A percentile compares a stretch with the other conserved stretches of the same genome.
phyloP scores from a whole-genome alignment of 2,113 vertebrate genomes.

The Polypterus bichir region DNA sequence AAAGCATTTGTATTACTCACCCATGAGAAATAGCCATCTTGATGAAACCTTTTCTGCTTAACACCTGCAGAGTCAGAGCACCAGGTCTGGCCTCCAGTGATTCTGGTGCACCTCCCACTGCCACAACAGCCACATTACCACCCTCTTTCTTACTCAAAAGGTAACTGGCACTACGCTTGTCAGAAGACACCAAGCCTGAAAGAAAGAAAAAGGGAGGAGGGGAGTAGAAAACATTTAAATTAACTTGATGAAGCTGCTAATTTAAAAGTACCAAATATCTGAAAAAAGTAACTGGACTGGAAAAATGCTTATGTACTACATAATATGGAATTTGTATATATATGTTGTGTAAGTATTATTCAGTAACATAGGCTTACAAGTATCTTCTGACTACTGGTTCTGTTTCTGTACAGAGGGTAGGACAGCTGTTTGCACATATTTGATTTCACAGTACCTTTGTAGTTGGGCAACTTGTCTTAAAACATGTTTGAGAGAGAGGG shows the following conservation, averaged over 20 bases:
- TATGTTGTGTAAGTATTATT: no score
- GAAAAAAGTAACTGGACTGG: no score
- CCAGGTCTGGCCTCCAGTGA: conserved; percentile 51
- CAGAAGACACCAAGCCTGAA: conserved; percentile 35
- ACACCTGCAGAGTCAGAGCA: conserved; percentile 37
- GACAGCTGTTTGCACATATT: no score
- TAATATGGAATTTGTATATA: no score
- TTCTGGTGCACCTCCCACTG: conserved; percentile 48
- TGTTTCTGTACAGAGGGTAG: no score
- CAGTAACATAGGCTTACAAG: no score
- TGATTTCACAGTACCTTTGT: no score
- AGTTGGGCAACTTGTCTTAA: no score
- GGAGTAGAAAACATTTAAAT: background rate
- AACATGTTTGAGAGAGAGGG: no score
- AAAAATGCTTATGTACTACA: no score
- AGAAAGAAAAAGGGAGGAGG: conserved; percentile 1
- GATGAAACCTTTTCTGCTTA: conserved; percentile 46
- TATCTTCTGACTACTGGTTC: no score
- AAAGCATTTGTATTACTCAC: conserved; percentile 2
- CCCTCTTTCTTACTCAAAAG: conserved; percentile 33
- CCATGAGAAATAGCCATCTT: conserved; percentile 42
- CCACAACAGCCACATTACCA: conserved; percentile 38
- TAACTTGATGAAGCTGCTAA: conserved; percentile 3
- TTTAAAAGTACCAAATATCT: no score
- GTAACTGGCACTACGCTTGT: conserved; percentile 30